Base-by-base conservation (phyloP, 2,113 vertebrate species). In the Bos indicus region DNA sequence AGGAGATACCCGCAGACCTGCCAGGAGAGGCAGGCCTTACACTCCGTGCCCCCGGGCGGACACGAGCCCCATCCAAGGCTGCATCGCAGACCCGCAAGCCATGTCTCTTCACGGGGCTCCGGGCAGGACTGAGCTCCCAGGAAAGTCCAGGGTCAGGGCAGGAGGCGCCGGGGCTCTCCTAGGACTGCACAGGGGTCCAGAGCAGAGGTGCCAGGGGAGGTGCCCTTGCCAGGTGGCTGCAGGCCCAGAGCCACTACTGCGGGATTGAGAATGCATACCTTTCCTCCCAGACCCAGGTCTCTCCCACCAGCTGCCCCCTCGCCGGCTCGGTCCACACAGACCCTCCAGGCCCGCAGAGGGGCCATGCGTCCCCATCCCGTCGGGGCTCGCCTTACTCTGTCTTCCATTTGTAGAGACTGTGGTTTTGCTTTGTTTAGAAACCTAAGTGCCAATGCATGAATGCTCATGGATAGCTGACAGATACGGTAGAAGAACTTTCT, bases 311-410 rank as follows among this genome's bases (percentile, higher is more conserved):
- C 26, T n/a, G 5, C 7, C 48, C 25, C 43, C 74, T n/a, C 14
- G 26, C 43, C 1, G 1, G 26, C 84, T 30, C 36, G 0, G 1
- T 17, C 56, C 46, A 10, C 40, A 1, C 5, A 10, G 81, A 64
- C 6, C 3, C 9, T 2, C 62, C 43, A 26, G 46, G 67, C 56
- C 28, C 3, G 10, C 2, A 25, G 21, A 46, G 25, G 33, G 40
- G 10, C 67, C 12, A 0, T 6, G 36, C 4, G 0, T 1, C 10
- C 7, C 33, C 51, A 3, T 16, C 3, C 3, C 0, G 3, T 6
- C 0, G 3, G 52, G 9, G 62, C 54, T 15, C 10, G 0, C 19
- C 51, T 83, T 36, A 5, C 13, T 54, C 21, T 54, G 13, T n/a
- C 51, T 54, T 6, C 13, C 43, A 7, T 43, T 82, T 28, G 10